These are phyloP conservation scores for Emys orbicularis DNA, from an alignment of 2,797 vertebrate species.

Conservation along the genomic window DNA sequence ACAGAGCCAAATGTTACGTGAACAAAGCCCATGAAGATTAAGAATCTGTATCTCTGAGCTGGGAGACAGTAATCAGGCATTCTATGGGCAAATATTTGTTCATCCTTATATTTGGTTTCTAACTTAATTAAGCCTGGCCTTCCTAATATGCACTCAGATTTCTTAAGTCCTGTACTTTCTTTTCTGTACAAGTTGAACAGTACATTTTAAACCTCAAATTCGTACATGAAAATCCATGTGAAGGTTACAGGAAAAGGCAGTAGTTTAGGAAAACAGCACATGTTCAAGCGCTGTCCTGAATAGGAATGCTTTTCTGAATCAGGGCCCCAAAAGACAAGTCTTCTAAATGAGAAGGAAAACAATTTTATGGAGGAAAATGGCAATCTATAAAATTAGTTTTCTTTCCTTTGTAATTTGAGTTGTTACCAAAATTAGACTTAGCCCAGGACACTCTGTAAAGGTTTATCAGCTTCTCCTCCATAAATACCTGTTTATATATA, in stretches of 20 bases:
- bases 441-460: not conserved
- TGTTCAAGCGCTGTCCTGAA: not conserved
- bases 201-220: not conserved
- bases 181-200: not conserved
- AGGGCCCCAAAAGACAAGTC: not conserved
- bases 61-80: not conserved
- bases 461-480: constrained; percentile 26
- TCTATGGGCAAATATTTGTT: not conserved
- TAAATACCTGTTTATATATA: not conserved
- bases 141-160: not conserved
- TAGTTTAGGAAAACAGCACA: not conserved
- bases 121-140: not conserved
- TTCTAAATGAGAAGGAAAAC: not conserved
- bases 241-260: not conserved
- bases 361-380: not conserved
- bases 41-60: constrained; percentile 12
- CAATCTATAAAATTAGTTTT: not conserved
- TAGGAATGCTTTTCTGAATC: not conserved
- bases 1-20: constrained; percentile 1
- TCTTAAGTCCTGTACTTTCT: not conserved
- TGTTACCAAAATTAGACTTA: not conserved
- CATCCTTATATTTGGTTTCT: constrained; percentile 18
- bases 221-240: not conserved
- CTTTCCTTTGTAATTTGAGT: not conserved
- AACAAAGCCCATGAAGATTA: constrained; percentile 16